Evolutionary conservation across 2,888 invertebrate species (phyloP).

Genomic region (Chelonus formosanus): DNA sequence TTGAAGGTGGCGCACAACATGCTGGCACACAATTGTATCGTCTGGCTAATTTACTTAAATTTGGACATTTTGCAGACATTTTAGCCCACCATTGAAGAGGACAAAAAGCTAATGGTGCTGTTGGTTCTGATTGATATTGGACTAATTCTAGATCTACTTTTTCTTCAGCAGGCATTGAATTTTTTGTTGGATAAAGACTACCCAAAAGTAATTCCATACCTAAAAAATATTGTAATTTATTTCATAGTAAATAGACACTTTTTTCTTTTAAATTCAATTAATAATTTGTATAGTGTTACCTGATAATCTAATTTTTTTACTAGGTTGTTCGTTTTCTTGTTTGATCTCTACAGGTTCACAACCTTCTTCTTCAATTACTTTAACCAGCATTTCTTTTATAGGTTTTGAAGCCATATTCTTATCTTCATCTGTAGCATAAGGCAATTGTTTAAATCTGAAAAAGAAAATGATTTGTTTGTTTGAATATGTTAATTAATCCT

Average conservation of each 20-base stretch:
- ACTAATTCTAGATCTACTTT: constrained; percentile 65
- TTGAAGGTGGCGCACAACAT: constrained; percentile 61
- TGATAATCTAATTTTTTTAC: constrained; percentile 61
- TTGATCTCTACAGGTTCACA: constrained; percentile 45
- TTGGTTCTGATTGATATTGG: constrained; percentile 65
- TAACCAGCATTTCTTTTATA: constrained; percentile 62
- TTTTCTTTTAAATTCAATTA: background rate
- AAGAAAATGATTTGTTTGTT: no score
- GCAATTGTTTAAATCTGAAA: constrained; percentile 64
- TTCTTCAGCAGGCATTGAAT: constrained; percentile 62
- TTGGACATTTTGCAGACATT: constrained; percentile 62
- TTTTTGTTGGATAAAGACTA: constrained; percentile 57
- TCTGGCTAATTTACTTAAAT: constrained; percentile 61
- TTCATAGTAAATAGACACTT: constrained; percentile 18
- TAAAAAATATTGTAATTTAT: constrained; percentile 37
- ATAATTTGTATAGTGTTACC: constrained; percentile 46
- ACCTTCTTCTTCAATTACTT: constrained; percentile 60
- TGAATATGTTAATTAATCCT: no score
- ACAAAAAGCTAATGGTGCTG: constrained; percentile 64
- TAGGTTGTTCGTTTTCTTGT: constrained; percentile 49
- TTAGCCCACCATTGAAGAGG: constrained; percentile 66
- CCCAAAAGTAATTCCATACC: constrained; percentile 66
- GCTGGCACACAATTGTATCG: constrained; percentile 66
- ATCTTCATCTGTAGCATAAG: constrained; percentile 64
- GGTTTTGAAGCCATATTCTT: constrained; percentile 59